These are phyloP conservation scores for Acanthurus lineatus DNA, from an alignment of 2,797 vertebrate species.

Conservation along the genomic window DNA sequence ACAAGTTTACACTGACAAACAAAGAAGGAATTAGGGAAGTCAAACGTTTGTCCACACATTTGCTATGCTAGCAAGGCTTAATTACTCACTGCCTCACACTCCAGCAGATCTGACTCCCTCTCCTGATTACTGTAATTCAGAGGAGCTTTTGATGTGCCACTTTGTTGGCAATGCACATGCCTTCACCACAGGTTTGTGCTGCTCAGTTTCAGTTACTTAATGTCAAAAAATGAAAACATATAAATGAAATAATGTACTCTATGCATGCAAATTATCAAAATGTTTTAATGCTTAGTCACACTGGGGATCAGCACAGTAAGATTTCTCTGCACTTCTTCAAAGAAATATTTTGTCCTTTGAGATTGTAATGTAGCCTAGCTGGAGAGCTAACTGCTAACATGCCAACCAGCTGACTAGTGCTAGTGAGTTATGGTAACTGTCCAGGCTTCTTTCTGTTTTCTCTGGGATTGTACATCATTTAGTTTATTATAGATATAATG, in stretches of 20 bases:
- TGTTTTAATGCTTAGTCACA: neutral
- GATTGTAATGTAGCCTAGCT: neutral
- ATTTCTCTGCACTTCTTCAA: too few species aligned
- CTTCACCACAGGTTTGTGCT: slow-evolving; percentile 20
- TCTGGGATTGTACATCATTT: neutral
- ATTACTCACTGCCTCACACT: slow-evolving; percentile 66
- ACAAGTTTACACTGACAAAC: slow-evolving; percentile 52
- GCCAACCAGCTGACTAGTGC: neutral
- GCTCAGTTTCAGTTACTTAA: slow-evolving; percentile 6
- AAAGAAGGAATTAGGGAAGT: slow-evolving; percentile 64
- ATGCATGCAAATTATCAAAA: neutral
- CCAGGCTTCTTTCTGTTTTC: neutral
- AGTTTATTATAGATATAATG: neutral
- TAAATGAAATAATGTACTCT: neutral
- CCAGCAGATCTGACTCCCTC: slow-evolving; percentile 57
- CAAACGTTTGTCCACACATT: slow-evolving; percentile 58
- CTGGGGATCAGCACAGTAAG: too few species aligned
- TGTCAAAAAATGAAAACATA: neutral
- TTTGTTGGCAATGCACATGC: slow-evolving; percentile 34
- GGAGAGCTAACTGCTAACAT: neutral
- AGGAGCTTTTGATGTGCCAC: slow-evolving; percentile 68
- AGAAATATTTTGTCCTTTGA: neutral
- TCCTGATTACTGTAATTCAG: slow-evolving; percentile 67
- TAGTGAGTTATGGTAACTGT: too few species aligned
- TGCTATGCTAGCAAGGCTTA: slow-evolving; percentile 64